Conservation (phyloP, 2,888 invertebrate genomes). For the Electrophaes corylata region DNA sequence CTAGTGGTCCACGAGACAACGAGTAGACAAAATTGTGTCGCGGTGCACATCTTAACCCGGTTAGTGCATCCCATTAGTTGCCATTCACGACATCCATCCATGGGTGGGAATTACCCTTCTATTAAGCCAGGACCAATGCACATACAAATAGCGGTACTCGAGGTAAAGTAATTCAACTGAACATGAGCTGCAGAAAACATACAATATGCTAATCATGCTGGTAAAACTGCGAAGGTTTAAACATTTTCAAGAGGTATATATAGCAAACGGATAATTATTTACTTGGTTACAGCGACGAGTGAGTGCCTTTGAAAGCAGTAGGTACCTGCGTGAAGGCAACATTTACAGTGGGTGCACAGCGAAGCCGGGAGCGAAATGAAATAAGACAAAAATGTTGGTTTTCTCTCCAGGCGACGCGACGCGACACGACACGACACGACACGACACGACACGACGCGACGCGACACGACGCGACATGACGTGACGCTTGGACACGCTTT, state of each 20-base stretch:
- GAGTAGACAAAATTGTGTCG: too few species aligned
- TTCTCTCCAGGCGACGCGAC: not conserved
- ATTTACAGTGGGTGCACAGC: not conserved
- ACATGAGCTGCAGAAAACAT: not conserved
- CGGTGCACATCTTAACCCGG: too few species aligned
- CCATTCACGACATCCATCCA: too few species aligned
- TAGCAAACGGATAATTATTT: not conserved
- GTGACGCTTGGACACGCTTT: too few species aligned
- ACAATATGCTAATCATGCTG: not conserved
- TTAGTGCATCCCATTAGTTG: too few species aligned
- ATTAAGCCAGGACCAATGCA: too few species aligned
- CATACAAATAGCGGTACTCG: too few species aligned
- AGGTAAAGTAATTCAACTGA: too few species aligned
- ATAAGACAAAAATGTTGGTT: not conserved
- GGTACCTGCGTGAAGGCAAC: not conserved
- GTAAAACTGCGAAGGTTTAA: not conserved
- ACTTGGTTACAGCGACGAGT: not conserved
- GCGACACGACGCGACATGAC: too few species aligned
- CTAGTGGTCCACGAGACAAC: too few species aligned
- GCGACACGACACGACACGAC: not conserved
- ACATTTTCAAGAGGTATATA: not conserved
- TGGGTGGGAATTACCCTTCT: too few species aligned
- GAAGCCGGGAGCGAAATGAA: not conserved
- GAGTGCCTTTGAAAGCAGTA: not conserved
- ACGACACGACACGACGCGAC: not conserved